Evolutionary conservation across 2,113 vertebrate genomes (phyloP), one percentile per base, ranked within the genome.

Genomic region (Myotis yumanensis): DNA sequence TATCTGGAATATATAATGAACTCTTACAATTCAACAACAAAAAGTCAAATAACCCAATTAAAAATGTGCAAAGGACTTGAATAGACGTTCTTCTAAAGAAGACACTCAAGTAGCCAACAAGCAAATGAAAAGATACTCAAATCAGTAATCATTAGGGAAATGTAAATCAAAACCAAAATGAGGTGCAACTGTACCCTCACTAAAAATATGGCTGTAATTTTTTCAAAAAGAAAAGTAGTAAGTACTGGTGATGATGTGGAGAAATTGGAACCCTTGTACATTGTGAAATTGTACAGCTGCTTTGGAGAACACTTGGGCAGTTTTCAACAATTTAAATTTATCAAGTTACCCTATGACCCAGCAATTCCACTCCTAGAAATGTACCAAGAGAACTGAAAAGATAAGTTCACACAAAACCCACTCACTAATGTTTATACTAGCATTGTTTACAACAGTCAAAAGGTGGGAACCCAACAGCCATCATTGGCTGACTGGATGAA

Each of bases 241-340:
- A 17, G 17, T 57, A 57, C 15, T 52, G 18, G 2, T 32, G 28
- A 77, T 28, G 25, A 62, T 35, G 52, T 14, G 32, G 80, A 64
- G 85, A 37, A 71, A 54, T 0, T 23, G 51, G 23, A 86, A 28
- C 62, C 11, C 52, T n/a, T 69, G 35, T 62, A 46, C 3, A 20
- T 3, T 20, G 59, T 22, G 66, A 46, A 54, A 37, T 15, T 43
- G 8, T 30, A 28, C 0, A 54, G 25, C 20, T 59, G 32, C 59
- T 87, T 48, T 83, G 76, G 32, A 68, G n/a, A 79, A 62, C 11
- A 72, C 3, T 52, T 32, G 28, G 20, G 40, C 23, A 20, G 7
- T n/a, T 92, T 88, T 85, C 35, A 89, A 35, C 9, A 77, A 92
- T 35, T 62, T 83, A 89, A 89, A 80, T 20, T 48, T 6, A 69